Conservation (phyloP, 1,140 invertebrate species). For the fruit fly (Drosophila melanogaster) region Release_6_plus_ISO1_MT NT_033777.3:13334501-13335000, state of each 20-base stretch:
- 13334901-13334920: slow-evolving; percentile 41
- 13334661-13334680: not conserved
- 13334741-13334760: not conserved
- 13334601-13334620: too few species aligned
- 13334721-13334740: not conserved
- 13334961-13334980: slow-evolving; percentile 63
- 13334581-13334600: not conserved
- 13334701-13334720: too few species aligned
- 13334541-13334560: slow-evolving; percentile 4
- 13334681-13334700: too few species aligned
- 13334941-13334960: slow-evolving; percentile 53
- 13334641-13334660: too few species aligned
- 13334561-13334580: not conserved
- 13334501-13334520: slow-evolving; percentile 22
- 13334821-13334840: slow-evolving; percentile 10
- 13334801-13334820: not conserved
- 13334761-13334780: not conserved
- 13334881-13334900: slow-evolving; percentile 16
- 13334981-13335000: slow-evolving; percentile 72
- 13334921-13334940: slow-evolving; percentile 54
- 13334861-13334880: slow-evolving; percentile 11
- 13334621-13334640: too few species aligned
- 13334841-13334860: slow-evolving; percentile 48
- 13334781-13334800: not conserved
- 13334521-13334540: slow-evolving; percentile 3